Evolutionary conservation across 2,113 vertebrate species (phyloP), one percentile per base, ranked within the genome.

Genomic region (Numenius arquata): DNA sequence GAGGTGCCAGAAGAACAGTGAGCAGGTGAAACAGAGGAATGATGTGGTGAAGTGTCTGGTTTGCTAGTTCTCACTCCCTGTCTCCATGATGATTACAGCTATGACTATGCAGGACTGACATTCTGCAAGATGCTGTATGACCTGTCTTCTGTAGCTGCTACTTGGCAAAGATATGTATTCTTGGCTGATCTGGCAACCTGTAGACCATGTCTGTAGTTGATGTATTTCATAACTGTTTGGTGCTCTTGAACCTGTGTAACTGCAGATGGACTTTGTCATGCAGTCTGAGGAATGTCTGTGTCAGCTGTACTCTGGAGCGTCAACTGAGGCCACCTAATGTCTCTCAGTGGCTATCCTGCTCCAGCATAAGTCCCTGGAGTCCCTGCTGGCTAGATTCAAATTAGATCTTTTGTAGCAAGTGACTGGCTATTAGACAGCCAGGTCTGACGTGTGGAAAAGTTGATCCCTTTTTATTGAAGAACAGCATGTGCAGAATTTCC

Each of bases 111-210:
- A 67, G 38, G 36, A 38, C n/a, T 82, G 32, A 50, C 12, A 8
- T 32, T 70, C 2, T 7, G 50, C 56, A 53, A 53, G 52, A 16
- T 48, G 32, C 38, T 56, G 40, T 59, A 30, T 70, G 40, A 71
- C 36, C 36, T 77, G 26, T 61, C 34, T 74, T 53, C 61, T 78
- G 0, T 5, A 67, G 20, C 47, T 85, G 66, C 38, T 41, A 0
- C 17, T 47, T 1, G 0, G 23, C 2, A 5, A 41, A 56, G 29
- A 11, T 8, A 5, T 6, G 4, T 55, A 23, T 29, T 30, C 8
- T 30, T 87, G 56, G 61, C 47, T 77, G 47, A 21, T 38, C 56
- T 74, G 25, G 29, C 30, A 79, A 40, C 29, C 58, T 85, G n/a
- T 8, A 78, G 27, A 41, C 21, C 22, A 8, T 62, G 56, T 41